Conservation (phyloP, 1,140 invertebrate species). For the Latrodectus geometricus region DNA sequence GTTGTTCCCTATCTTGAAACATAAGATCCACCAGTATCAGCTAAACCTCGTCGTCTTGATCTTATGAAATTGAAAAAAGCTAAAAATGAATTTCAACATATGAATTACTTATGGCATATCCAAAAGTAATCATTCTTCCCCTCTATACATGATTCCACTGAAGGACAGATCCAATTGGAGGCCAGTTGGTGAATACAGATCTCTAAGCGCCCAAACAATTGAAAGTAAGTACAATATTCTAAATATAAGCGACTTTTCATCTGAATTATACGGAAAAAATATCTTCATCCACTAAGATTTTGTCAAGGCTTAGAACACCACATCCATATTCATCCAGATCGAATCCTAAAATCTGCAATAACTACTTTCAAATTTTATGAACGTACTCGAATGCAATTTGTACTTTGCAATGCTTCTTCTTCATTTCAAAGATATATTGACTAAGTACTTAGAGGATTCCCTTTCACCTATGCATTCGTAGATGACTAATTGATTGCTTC, state of each 20-base stretch:
- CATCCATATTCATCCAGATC: background rate
- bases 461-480: conserved; percentile 69
- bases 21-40: too few species aligned
- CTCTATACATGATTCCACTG: conserved; percentile 64
- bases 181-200: conserved; percentile 49
- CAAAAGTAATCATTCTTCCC: conserved; percentile 63
- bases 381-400: conserved; percentile 64
- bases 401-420: conserved; percentile 65
- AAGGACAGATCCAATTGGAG: conserved; percentile 38
- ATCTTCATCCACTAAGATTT: background rate
- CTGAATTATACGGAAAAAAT: background rate
- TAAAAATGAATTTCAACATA: too few species aligned
- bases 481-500: conserved; percentile 73
- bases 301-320: background rate
- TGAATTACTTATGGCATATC: conserved; percentile 29
- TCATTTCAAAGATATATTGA: conserved; percentile 63
- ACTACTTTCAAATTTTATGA: conserved; percentile 8
- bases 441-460: conserved; percentile 51
- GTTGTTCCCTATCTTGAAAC: too few species aligned
- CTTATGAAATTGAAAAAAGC: too few species aligned
- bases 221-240: background rate
- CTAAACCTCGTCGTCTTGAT: too few species aligned
- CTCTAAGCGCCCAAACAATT: conserved; percentile 26
- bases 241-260: background rate
- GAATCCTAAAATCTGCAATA: background rate